phyloP scores from a whole-genome alignment of 2,113 vertebrate species.

The Misgurnus anguillicaudatus region DNA sequence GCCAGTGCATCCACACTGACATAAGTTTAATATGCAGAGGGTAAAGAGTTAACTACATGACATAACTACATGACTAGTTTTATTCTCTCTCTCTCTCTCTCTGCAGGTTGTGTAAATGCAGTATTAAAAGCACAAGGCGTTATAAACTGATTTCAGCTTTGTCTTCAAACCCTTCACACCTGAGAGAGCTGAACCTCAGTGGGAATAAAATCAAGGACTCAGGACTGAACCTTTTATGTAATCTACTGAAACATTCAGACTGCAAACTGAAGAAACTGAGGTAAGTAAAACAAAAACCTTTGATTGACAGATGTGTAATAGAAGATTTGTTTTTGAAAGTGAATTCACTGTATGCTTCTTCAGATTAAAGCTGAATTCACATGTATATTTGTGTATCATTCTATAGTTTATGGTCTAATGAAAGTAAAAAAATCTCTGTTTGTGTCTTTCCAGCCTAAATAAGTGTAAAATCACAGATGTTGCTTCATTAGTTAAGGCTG shows the following conservation, averaged over 20 bases:
- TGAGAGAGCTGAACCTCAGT: background rate
- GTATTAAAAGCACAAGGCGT: background rate
- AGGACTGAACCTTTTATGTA: background rate
- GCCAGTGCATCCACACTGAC: too few relatives aligned
- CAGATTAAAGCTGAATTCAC: too few relatives aligned
- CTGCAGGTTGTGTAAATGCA: constrained; percentile 8
- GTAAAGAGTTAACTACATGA: too few relatives aligned
- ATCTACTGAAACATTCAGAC: background rate
- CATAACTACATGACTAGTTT: too few relatives aligned
- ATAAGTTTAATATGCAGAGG: too few relatives aligned
- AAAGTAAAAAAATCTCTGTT: background rate
- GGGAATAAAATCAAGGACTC: background rate
- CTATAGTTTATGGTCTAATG: background rate
- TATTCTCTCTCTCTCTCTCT: too few relatives aligned
- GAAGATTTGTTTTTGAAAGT: too few relatives aligned
- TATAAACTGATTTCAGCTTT: background rate
- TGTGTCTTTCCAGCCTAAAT: background rate
- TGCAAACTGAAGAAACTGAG: constrained; percentile 4
- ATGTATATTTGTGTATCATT: background rate
- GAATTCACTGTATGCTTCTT: background rate
- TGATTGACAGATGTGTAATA: too few relatives aligned
- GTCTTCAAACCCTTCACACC: background rate
- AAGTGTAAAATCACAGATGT: background rate
- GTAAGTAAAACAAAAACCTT: background rate
- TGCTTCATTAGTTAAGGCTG: background rate